phyloP scores from a whole-genome alignment of 2,113 vertebrate genomes.

The Helogale parvula region DNA sequence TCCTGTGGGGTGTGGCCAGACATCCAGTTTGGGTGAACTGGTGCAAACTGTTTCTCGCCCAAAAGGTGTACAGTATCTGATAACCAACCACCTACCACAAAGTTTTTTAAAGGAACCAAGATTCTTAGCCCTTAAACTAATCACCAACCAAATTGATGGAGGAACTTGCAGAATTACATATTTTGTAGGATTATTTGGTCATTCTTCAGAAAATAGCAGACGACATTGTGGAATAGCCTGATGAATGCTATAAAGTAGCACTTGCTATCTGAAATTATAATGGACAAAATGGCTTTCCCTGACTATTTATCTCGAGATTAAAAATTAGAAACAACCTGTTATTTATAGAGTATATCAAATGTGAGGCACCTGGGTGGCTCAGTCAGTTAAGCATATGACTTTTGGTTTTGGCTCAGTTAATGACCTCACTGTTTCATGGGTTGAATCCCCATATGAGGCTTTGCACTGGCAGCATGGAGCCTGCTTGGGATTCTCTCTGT shows the following conservation, averaged over 20 bases:
- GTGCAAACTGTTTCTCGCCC: not conserved
- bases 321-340: constrained; percentile 72
- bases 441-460: too few species aligned
- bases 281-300: constrained; percentile 45
- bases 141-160: constrained; percentile 69
- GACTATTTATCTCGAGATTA: not conserved
- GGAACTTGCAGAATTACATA: constrained; percentile 30
- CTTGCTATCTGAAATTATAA: constrained; percentile 28
- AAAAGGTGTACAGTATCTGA: constrained; percentile 25
- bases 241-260: not conserved
- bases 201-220: constrained; percentile 35
- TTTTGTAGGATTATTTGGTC: constrained; percentile 47
- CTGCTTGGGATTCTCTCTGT: too few species aligned
- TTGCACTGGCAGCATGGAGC: too few species aligned
- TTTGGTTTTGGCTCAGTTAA: too few species aligned
- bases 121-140: constrained; percentile 44
- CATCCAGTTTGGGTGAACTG: not conserved
- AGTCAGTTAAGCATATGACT: too few species aligned
- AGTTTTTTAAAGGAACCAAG: not conserved
- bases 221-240: not conserved
- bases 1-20: not conserved
- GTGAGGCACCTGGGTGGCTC: not conserved
- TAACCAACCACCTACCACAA: constrained; percentile 45
- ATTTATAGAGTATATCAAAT: constrained; percentile 54
- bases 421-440: too few species aligned